Base-by-base conservation (phyloP, 2,797 vertebrate species). In the Takifugu rubripes region DNA sequence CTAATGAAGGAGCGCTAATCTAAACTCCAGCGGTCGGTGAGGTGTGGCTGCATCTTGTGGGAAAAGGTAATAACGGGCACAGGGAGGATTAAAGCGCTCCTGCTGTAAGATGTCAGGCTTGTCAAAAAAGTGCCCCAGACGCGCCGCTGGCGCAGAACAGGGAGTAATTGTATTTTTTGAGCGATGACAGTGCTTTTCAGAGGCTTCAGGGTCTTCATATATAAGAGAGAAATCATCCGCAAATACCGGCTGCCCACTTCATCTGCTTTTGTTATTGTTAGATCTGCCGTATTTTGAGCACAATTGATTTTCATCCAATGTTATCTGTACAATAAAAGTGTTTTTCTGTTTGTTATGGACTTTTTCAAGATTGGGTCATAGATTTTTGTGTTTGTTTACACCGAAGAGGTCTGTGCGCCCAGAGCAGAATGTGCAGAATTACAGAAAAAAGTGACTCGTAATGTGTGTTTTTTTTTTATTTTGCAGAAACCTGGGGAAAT, bases 401-500 rank as follows among this genome's bases (percentile, higher is more conserved):
- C 29, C 25, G 46, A 56, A 64, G 43, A 59, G 31, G 12, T 21
- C n/a, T 54, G 25, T 15, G 3, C 0, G 7, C 60, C 50, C 15
- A 14, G 10, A 62, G 49, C 3, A 1, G 27, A 58, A 64, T 10
- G 33, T 29, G 27, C 29, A 65, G 27, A 31, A 57, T 36, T 55
- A 7, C 1, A 33, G 10, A 33, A 33, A 33, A 33, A 33, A 33
- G 33, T 33, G 33, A 33, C 8, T 11, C 10, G 33, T 33, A 11
- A 21, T 60, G 31, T 17, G 50, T 61, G 59, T 56, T 79, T 49
- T 92, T 42, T 68, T 90, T 56, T 79, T 50, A 91, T 42, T 68
- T 90, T 82, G 58, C 60, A 99, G 97, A 79, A 99, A 99, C 89
- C 94, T 99, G 52, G 97, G 97, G 12, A 99, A 99, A 89, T 98